Evolutionary conservation across 37 sponge, comb jelly and placozoan species (phyloP), one percentile per base, ranked within the genome.

Genomic region (Beroe forskalii): DNA sequence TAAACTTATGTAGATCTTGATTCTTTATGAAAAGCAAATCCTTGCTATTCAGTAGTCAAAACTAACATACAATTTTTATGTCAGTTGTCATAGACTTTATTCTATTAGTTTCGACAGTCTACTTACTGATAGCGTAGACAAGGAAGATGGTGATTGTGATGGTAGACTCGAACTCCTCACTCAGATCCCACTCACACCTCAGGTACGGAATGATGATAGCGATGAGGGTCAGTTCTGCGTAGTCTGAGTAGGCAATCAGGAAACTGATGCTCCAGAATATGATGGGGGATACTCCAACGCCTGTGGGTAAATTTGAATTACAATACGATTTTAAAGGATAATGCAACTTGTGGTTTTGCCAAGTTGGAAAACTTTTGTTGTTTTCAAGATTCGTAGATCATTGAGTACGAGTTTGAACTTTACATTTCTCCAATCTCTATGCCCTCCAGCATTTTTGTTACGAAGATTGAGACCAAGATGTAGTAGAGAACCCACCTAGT

Each of bases 161-260:
- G n/a, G 86, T 80, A 0, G 86, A 32, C 40, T 80, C 86, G 3
- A 80, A 43, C 24, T 9, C 12, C 42, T 17, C 44, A 4, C 24
- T 30, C 22, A 80, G 55, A 3, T 80, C 86, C 86, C 86, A 80
- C 86, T 80, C 86, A 37, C 86, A 80, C 30, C 86, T 35, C 55
- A 80, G 4, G 40, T 80, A 80, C 6, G 86, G 86, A 8, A 80
- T 80, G 48, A 80, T 80, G 1, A 80, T 32, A 43, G 86, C 86
- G n/a, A 80, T 80, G 86, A 80, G 86, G 27, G 86, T 80, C 17
- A 80, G 86, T 48, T 80, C 86, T 43, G 86, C 86, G 42, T 80
- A 80, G 86, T 80, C 86, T 14, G 86, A 80, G 86, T 80, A 80
- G 55, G 86, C 86, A n/a, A 80, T 80, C 86, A 80, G 55, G 55